Evolutionary conservation across 1,140 invertebrate genomes (phyloP).

Genomic region (Platyscapa corneri): DNA sequence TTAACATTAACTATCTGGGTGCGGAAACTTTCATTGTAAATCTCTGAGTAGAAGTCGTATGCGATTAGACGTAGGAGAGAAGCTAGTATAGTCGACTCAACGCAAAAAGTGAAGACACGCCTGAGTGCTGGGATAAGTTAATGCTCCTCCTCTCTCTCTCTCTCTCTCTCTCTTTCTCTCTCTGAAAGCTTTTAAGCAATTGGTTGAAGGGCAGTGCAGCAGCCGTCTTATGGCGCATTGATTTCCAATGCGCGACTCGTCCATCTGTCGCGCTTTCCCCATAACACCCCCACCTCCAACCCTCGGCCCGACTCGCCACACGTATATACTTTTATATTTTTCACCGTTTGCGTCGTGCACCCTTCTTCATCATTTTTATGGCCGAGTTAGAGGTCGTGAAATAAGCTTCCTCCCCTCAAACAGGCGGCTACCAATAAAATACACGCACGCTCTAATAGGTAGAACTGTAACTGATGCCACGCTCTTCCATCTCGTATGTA

Average conservation of each 20-base stretch:
- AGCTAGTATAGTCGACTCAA: no score
- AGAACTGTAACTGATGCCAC: slow-evolving; percentile 36
- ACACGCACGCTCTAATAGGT: slow-evolving; percentile 55
- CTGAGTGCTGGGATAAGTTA: no score
- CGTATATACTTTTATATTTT: slow-evolving; percentile 61
- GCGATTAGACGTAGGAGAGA: no score
- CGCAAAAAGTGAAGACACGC: no score
- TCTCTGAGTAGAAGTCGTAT: no score
- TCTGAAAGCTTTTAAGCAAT: slow-evolving; percentile 19
- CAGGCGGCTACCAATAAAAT: slow-evolving; percentile 66
- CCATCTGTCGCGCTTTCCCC: not conserved
- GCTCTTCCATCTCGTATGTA: not conserved
- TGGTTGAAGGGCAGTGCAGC: slow-evolving; percentile 41
- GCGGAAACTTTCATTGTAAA: no score
- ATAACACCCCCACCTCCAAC: no score
- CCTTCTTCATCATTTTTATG: slow-evolving; percentile 73
- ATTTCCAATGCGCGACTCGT: slow-evolving; percentile 55
- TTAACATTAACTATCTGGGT: no score
- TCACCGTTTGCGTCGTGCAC: slow-evolving; percentile 61
- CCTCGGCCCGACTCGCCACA: slow-evolving; percentile 57
- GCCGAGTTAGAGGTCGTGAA: slow-evolving; percentile 64
- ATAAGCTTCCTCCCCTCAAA: slow-evolving; percentile 69
- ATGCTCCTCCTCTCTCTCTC: no score
- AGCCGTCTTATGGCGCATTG: slow-evolving; percentile 55
- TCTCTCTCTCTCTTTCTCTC: no score